A percentile compares a stretch with the other conserved stretches of the same genome.
Conservation (phyloP, 2,113 vertebrate genomes). For the Emydura subglobosa region DNA sequence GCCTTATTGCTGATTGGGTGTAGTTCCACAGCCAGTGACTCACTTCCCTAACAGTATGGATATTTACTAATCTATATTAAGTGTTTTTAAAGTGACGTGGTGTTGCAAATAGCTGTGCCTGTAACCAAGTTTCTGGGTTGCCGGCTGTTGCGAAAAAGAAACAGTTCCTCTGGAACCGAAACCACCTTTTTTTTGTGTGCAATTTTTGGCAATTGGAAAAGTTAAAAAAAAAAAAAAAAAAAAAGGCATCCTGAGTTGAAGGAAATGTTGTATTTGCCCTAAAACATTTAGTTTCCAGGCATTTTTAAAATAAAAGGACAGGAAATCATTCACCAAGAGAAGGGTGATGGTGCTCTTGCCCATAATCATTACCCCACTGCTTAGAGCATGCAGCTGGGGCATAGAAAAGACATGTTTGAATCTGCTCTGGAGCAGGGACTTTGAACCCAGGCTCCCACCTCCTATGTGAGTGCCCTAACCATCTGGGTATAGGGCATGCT, state of each 20-base stretch:
- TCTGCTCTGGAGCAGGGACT: neutral
- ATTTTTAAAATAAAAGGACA: neutral
- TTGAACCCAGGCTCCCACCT: neutral
- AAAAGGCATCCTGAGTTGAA: neutral
- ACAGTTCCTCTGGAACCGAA: neutral
- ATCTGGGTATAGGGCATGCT: neutral
- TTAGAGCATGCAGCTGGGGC: neutral
- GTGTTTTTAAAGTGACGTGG: neutral
- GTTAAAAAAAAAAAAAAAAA: neutral
- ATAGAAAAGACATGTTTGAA: neutral
- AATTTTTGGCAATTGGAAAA: neutral
- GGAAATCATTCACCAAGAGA: neutral
- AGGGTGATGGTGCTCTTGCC: neutral
- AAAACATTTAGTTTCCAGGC: neutral
- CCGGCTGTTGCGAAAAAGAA: neutral
- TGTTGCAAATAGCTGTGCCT: neutral
- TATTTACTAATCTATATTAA: fast-evolving
- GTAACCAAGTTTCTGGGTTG: neutral
- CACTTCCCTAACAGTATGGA: fast-evolving
- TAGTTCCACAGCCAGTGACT: neutral
- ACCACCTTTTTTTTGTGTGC: neutral
- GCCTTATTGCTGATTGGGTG: neutral
- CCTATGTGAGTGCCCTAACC: neutral
- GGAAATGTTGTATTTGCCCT: neutral
- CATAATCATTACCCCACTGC: neutral